Evolutionary conservation across 2,888 invertebrate genomes (phyloP), one percentile per base, ranked within the genome.

Genomic region (Perithous albicinctus): DNA sequence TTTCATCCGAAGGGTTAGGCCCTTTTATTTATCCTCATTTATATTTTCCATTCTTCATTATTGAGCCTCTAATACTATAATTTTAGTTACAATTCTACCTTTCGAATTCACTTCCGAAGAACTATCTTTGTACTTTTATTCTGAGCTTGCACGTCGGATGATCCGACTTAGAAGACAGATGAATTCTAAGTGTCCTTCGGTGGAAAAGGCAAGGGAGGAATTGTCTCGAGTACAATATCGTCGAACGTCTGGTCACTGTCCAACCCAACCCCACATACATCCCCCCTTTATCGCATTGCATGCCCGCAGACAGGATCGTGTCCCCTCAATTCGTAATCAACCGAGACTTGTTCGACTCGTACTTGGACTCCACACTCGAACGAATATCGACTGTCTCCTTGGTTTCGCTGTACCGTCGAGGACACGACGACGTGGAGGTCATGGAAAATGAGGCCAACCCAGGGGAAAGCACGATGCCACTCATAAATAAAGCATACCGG

Each of bases 251-350:
- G 59, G 29, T 63, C 38, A 69, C 32, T 54, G 41, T 41, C 56
- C 69, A 43, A 18, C 12, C 18, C n/a, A 26, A 26, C 43, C 38
- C 29, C 43, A 20, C 18, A n/a, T n/a, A n/a, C n/a, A n/a, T n/a
- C n/a, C 5, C 38, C 54, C 56, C 10, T 38, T 20, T 35, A 51
- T 51, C 35, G 3, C 10, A 35, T 18, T 56, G 32, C 23, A 43
- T 23, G 20, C 43, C 15, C 43, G 43, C 61, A 72, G 29, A 43
- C 69, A 82, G 51, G 20, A 41, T 74, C 70, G 73, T 54, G 66
- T 80, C 66, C 66, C 80, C 84, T 89, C 86, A 87, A 89, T 87
- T 89, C 83, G 86, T 87, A 88, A 89, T 87, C 88, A 87, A 85
- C 82, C 82, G 56, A 83, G 86, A 82, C 82, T 88, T 85, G 85